A percentile compares a stretch with the other conserved stretches of the same genome.
Conservation (phyloP, 2,797 vertebrate species). For the Falco naumanni region DNA sequence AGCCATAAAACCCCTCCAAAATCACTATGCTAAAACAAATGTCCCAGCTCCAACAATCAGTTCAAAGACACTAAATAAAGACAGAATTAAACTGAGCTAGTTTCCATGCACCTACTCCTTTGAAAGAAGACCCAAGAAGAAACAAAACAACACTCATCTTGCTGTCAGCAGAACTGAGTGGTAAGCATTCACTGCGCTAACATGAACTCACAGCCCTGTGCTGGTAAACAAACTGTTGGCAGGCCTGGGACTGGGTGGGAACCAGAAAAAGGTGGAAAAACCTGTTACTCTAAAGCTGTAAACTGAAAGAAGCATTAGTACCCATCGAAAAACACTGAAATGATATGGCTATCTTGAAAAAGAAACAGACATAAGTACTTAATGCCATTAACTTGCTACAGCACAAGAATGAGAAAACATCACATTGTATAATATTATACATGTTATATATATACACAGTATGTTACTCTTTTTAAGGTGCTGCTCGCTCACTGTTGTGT, state of each 20-base stretch:
- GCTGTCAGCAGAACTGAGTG: not conserved
- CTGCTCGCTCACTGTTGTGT: not conserved
- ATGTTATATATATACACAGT: not conserved
- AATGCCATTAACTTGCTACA: not conserved
- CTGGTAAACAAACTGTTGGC: rapidly evolving
- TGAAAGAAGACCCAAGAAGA: not conserved
- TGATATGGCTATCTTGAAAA: not conserved
- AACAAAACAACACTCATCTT: not conserved
- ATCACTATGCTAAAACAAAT: not conserved
- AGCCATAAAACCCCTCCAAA: not conserved
- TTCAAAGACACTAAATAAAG: not conserved
- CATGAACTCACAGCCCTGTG: not conserved
- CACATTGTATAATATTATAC: too few relatives aligned
- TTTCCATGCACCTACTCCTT: not conserved
- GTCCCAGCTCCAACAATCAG: not conserved
- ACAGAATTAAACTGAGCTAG: not conserved
- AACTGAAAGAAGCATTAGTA: not conserved
- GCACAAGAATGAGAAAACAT: not conserved
- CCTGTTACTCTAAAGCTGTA: rapidly evolving
- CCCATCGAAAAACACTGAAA: not conserved
- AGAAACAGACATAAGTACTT: not conserved
- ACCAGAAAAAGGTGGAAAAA: not conserved
- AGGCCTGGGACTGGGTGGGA: not conserved
- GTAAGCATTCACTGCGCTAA: not conserved
- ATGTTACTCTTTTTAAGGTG: not conserved